Conservation (phyloP, 2,888 invertebrate genomes). For the Agrotis puta region DNA sequence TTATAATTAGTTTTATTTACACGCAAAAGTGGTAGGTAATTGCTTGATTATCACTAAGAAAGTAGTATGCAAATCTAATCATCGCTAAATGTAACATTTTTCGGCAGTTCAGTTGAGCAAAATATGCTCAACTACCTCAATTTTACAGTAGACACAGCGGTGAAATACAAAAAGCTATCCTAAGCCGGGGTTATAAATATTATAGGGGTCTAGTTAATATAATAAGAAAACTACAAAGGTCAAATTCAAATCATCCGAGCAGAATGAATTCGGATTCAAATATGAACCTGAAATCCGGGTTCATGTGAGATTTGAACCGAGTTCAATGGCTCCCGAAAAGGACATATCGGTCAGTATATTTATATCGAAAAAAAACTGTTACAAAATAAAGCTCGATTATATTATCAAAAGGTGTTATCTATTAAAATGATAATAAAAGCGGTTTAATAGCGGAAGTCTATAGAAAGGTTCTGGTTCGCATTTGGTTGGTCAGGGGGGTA, state of each 20-base stretch:
- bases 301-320: conserved; percentile 17
- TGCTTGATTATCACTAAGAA: neutral
- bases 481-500: conserved; percentile 58
- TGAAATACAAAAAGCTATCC: neutral
- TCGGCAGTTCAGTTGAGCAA: neutral
- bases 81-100: neutral
- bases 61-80: neutral
- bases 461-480: conserved; percentile 54
- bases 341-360: conserved; percentile 31
- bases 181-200: conserved; percentile 15
- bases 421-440: conserved; percentile 58
- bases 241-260: conserved; percentile 2
- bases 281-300: conserved; percentile 28
- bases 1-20: conserved; percentile 19
- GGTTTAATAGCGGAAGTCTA: conserved; percentile 60
- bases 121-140: neutral
- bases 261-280: conserved; percentile 20
- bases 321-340: conserved; percentile 51
- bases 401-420: conserved; percentile 50
- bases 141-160: neutral
- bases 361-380: conserved; percentile 19
- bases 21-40: neutral
- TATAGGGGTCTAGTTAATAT: conserved; percentile 18
- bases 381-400: conserved; percentile 50
- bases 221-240: conserved; percentile 15